Base-by-base conservation (phyloP, 2,888 invertebrate genomes). In the Choristoneura rosaceana region DNA sequence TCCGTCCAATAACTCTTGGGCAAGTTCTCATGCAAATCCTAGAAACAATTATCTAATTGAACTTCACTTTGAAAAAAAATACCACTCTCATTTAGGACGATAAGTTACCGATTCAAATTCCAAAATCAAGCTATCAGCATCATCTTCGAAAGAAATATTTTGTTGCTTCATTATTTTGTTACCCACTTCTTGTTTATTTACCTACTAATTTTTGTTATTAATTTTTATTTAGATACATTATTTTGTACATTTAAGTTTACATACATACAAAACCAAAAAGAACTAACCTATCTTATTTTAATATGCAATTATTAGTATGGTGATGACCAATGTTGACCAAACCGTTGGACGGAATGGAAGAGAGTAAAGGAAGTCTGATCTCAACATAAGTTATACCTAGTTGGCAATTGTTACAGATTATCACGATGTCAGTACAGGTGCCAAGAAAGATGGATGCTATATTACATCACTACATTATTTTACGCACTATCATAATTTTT, bases 371-470 rank as follows among this genome's bases (percentile, higher is more conserved):
- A 84, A 85, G 79, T 2, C 76, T 74, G 73, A 66, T 65, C 75
- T 77, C 78, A 79, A 77, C 74, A 78, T 52, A 75, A 77, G 50
- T 63, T 50, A 43, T 80, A 78, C 77, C 79, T 79, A 81, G 74
- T 87, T 88, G 89, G 88, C 88, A 87, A 73, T 75, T 77, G 75
- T 80, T 80, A 81, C 80, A 81, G 76, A 75, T 74, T 74, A 78
- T 75, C 68, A 74, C 78, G 78, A 81, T 85, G 83, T 82, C 81
- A 79, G 75, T 7, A 74, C 68, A 70, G 73, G 71, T 82, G 84
- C 84, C 84, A 84, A 85, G 76, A 80, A 75, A 79, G 77, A 63
- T 52, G 73, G 59, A 60, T 14, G 38, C 52, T 12, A 17, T 12
- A 17, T 73, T 64, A 63, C 63, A 69, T 69, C 43, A 64, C 64